Evolutionary conservation across 1,140 invertebrate genomes (phyloP).

Genomic region (Anadara kagoshimensis): DNA sequence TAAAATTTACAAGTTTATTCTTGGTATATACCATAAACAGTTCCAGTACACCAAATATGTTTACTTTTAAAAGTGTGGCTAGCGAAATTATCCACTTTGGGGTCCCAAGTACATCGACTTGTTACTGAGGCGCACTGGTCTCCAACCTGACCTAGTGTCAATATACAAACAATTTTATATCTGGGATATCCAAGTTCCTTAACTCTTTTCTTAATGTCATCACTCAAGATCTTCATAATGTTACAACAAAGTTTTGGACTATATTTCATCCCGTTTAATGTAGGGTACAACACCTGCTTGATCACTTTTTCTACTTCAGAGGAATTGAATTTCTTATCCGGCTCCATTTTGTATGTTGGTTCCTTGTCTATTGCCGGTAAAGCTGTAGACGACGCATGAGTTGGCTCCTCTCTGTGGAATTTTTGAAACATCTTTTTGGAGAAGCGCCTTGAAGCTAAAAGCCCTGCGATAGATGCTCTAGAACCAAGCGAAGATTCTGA

Average conservation of each 20-base stretch:
- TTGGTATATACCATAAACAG: slow-evolving; percentile 67
- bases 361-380: slow-evolving; percentile 73
- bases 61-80: slow-evolving; percentile 61
- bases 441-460: slow-evolving; percentile 32
- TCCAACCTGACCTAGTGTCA: slow-evolving; percentile 59
- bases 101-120: slow-evolving; percentile 67
- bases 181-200: slow-evolving; percentile 59
- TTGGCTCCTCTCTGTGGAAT: slow-evolving; percentile 18
- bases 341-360: slow-evolving; percentile 64
- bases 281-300: slow-evolving; percentile 39
- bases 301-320: slow-evolving; percentile 38
- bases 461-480: slow-evolving; percentile 21
- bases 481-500: not conserved
- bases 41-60: slow-evolving; percentile 65
- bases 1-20: slow-evolving; percentile 49
- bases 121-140: slow-evolving; percentile 57
- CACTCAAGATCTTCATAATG: slow-evolving; percentile 55
- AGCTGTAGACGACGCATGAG: slow-evolving; percentile 6
- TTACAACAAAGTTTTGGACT: slow-evolving; percentile 34
- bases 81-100: slow-evolving; percentile 59
- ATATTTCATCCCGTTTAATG: slow-evolving; percentile 44
- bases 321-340: slow-evolving; percentile 40
- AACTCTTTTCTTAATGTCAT: slow-evolving; percentile 63
- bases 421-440: slow-evolving; percentile 24
- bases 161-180: slow-evolving; percentile 66